Evolutionary conservation across 37 sponge, comb jelly and placozoan genomes (phyloP).

Genomic region (Aplysina aerophoba): DNA sequence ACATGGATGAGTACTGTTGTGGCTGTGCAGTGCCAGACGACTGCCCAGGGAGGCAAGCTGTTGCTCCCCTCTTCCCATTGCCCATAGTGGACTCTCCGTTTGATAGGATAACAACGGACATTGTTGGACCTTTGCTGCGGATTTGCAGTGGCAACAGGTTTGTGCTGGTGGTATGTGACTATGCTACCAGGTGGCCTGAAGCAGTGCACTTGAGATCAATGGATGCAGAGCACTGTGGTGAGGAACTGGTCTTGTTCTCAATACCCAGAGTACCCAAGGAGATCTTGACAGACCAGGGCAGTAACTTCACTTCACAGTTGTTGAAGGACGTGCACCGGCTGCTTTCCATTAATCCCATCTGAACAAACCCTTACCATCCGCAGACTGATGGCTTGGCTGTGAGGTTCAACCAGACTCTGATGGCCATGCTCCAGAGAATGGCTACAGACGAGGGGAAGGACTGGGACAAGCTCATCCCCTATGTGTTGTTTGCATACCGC

Average conservation of each 20-base stretch:
- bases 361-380: constrained; percentile 63
- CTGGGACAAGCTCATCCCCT: constrained; percentile 51
- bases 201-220: constrained; percentile 48
- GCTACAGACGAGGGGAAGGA: constrained; percentile 17
- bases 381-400: constrained; percentile 62
- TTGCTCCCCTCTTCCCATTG: constrained; percentile 61
- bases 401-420: constrained; percentile 55
- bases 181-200: constrained; percentile 70
- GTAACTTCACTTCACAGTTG: constrained; percentile 44
- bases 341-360: constrained; percentile 28
- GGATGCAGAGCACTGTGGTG: constrained; percentile 51
- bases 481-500: constrained; percentile 52
- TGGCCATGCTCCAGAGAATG: constrained; percentile 30
- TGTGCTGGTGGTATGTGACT: constrained; percentile 59
- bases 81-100: constrained; percentile 62
- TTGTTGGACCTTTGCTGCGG: constrained; percentile 59
- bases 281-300: constrained; percentile 47
- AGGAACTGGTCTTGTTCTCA: constrained; percentile 53
- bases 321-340: constrained; percentile 41
- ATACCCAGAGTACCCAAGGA: constrained; percentile 56
- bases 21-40: constrained; percentile 14
- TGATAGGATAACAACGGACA: constrained; percentile 65
- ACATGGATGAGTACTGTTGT: background rate
- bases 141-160: constrained; percentile 44
- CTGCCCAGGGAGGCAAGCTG: background rate